These are phyloP conservation scores for Heliornis fulica DNA, from an alignment of 2,113 vertebrate genomes.

Conservation along the genomic window DNA sequence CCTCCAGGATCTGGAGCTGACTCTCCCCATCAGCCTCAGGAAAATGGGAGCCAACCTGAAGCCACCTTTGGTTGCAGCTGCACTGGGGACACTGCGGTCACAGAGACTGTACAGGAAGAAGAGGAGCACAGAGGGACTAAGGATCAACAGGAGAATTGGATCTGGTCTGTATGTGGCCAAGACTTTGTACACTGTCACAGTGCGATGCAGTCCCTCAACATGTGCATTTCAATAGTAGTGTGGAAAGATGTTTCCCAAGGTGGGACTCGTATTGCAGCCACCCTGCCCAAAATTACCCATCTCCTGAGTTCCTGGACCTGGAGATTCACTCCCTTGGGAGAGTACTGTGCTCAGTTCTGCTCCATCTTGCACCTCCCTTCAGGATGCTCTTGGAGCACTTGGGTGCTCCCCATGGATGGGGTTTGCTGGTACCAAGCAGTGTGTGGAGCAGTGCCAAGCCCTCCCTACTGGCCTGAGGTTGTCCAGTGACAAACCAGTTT, in stretches of 20 bases:
- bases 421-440: not conserved
- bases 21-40: not conserved
- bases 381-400: not conserved
- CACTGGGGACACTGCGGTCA: not conserved
- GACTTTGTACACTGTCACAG: not conserved
- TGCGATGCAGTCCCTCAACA: not conserved
- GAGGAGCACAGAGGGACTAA: not conserved
- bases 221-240: not conserved
- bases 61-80: not conserved
- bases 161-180: not conserved
- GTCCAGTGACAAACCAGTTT: not conserved
- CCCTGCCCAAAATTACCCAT: not conserved
- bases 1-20: not conserved
- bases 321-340: not conserved
- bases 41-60: not conserved
- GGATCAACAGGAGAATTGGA: not conserved
- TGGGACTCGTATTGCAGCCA: not conserved
- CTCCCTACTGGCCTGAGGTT: not conserved
- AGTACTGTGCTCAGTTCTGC: not conserved
- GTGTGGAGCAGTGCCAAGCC: not conserved
- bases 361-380: not conserved
- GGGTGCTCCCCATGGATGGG: not conserved
- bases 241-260: not conserved
- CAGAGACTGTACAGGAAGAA: not conserved
- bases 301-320: not conserved